Evolutionary conservation across 1,140 invertebrate genomes (phyloP).

Genomic region (Bombus terrestris): DNA sequence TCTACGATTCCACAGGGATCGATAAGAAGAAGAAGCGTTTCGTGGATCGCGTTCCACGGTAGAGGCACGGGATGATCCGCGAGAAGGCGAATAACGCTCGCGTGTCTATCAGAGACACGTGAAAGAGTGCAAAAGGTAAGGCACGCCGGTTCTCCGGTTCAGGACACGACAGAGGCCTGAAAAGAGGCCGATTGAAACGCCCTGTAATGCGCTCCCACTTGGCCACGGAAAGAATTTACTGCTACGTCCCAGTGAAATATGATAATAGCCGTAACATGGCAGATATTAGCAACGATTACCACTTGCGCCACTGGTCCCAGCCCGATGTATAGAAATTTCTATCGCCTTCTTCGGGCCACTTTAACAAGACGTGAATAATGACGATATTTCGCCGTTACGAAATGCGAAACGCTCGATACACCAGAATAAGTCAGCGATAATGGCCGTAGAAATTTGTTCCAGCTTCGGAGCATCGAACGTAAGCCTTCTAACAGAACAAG

Average conservation of each 20-base stretch:
- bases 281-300: conserved; percentile 71
- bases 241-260: conserved; percentile 56
- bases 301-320: conserved; percentile 51
- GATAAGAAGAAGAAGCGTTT: conserved; percentile 21
- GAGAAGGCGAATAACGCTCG: not conserved
- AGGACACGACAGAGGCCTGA: conserved; percentile 39
- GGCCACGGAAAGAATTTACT: conserved; percentile 57
- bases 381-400: conserved; percentile 61
- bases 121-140: conserved; percentile 39
- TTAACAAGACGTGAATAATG: conserved; percentile 58
- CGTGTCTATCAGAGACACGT: conserved; percentile 15
- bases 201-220: conserved; percentile 40
- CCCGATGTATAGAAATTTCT: conserved; percentile 36
- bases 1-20: not conserved
- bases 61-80: conserved; percentile 29
- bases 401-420: conserved; percentile 49
- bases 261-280: conserved; percentile 64
- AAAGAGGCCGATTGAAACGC: conserved; percentile 52
- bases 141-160: not conserved
- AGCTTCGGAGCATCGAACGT: not conserved
- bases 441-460: conserved; percentile 53
- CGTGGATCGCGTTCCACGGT: conserved; percentile 35
- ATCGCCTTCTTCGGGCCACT: conserved; percentile 34
- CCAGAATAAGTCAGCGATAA: conserved; percentile 59
- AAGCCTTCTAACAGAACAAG: not conserved